These are phyloP conservation scores for Petrocephalus zakoni DNA, from an alignment of 2,113 vertebrate genomes.

Conservation along the genomic window DNA sequence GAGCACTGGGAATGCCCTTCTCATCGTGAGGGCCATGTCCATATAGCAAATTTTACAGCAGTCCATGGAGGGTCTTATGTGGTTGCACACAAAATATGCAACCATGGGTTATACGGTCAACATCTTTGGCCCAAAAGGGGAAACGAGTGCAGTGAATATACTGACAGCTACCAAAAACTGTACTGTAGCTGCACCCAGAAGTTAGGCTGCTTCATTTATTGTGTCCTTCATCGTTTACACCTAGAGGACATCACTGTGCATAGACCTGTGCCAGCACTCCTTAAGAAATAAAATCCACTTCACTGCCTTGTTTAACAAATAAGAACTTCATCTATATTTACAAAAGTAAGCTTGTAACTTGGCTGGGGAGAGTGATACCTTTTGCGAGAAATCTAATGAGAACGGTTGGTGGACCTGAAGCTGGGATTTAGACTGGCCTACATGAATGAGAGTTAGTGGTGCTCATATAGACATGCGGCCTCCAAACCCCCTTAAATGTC, in stretches of 20 bases:
- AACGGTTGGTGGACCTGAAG: not conserved
- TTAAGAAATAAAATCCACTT: too few relatives aligned
- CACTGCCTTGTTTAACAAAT: not conserved
- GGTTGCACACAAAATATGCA: not conserved
- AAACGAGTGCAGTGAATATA: not conserved
- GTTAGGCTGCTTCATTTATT: not conserved
- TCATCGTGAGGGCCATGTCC: not conserved
- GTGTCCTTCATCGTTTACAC: not conserved
- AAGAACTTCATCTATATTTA: not conserved
- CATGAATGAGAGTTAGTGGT: not conserved
- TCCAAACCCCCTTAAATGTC: conserved; percentile 1
- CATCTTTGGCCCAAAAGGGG: not conserved
- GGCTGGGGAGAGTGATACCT: not conserved
- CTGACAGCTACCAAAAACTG: not conserved
- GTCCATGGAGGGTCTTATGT: not conserved
- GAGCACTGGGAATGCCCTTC: not conserved
- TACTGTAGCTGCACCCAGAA: not conserved
- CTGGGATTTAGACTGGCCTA: not conserved
- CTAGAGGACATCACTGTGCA: not conserved
- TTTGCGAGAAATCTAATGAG: not conserved
- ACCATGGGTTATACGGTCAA: not conserved
- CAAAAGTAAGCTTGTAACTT: not conserved
- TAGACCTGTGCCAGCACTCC: not conserved
- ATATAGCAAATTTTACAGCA: not conserved
- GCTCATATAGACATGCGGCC: not conserved